Base-by-base conservation (phyloP, 2,888 invertebrate genomes). In the Caenorhabditis wallacei region DNA sequence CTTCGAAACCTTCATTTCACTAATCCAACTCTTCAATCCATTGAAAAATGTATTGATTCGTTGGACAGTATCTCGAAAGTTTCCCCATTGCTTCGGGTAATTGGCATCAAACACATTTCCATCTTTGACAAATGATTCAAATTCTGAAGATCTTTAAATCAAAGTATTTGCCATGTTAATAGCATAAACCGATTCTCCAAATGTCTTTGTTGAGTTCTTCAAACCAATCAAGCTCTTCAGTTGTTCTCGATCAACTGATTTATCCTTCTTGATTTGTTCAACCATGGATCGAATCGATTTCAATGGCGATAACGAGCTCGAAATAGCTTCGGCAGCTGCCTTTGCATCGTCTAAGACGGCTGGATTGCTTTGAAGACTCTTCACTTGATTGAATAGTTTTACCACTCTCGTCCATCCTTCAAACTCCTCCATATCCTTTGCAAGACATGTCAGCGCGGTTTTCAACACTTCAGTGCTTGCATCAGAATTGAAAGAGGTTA, bases 151-250 rank as follows among this genome's bases (percentile, higher is more conserved):
- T 56, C 11, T 56, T 7, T 30, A 16, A 1, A n/a, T n/a, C 30
- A 13, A 22, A 7, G 4, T 56, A 16, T 56, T 30, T 1, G n/a
- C 30, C n/a, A 56, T 4, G 2, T 16, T 30, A 2, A 56, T 7
- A 16, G 56, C 56, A n/a, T 26, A 24, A n/a, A 30, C 56, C 2
- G 30, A 8, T n/a, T 56, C 56, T 10, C 56, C 56, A n/a, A 56
- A 56, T 4, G n/a, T n/a, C 2, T 24, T 24, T 30, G 3, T 22
- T 1, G 24, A 24, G 1, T 56, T n/a, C 2, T 56, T 7, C 1
- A 56, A 24, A 10, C 10, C 1, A 1, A 4, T 16, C n/a, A 26
- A 30, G 2, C 5, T 30, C n/a, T 16, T 56, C 10, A 26, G 2
- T 40, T 5, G 7, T 40, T 56, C 30, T 5, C 3, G 30, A 30